These are phyloP conservation scores for Suillia variegata DNA, from an alignment of 2,888 invertebrate genomes.

Conservation along the genomic window DNA sequence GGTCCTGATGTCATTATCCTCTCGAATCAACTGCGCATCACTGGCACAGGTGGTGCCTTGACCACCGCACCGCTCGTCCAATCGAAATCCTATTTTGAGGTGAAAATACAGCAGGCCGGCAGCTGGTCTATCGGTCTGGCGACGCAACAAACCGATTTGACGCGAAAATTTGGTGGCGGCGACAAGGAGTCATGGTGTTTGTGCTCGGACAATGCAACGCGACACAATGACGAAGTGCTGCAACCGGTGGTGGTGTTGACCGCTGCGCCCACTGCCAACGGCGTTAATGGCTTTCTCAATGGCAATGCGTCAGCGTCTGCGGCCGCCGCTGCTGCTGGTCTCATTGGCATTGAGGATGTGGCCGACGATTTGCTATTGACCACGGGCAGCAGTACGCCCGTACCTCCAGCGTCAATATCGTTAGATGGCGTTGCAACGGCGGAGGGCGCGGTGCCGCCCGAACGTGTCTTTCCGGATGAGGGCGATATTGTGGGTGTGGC, in stretches of 20 bases:
- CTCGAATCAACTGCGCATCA: slow-evolving; percentile 55
- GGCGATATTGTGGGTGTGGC: slow-evolving; percentile 86
- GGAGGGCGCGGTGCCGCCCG: slow-evolving; percentile 31
- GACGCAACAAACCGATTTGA: slow-evolving; percentile 84
- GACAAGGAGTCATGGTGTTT: slow-evolving; percentile 94
- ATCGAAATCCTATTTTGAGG: slow-evolving; percentile 98
- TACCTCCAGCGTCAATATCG: slow-evolving; percentile 25
- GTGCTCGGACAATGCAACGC: slow-evolving; percentile 85
- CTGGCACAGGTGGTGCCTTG: slow-evolving; percentile 90
- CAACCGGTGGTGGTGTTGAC: slow-evolving; percentile 42
- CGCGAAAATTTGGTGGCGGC: slow-evolving; percentile 84
- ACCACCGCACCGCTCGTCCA: slow-evolving; percentile 94
- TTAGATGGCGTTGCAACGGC: slow-evolving; percentile 16
- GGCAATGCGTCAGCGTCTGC: slow-evolving; percentile 34
- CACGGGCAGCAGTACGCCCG: slow-evolving; percentile 50
- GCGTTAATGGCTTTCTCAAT: slow-evolving; percentile 38
- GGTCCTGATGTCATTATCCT: slow-evolving; percentile 57
- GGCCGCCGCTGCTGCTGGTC: slow-evolving; percentile 46
- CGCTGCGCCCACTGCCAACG: slow-evolving; percentile 30
- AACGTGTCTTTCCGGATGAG: slow-evolving; percentile 73
- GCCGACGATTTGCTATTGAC: slow-evolving; percentile 55
- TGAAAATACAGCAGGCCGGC: slow-evolving; percentile 95
- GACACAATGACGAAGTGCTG: slow-evolving; percentile 77
- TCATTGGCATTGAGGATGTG: slow-evolving; percentile 58
- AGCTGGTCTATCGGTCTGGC: slow-evolving; percentile 96